Conservation (phyloP, 2,113 vertebrate species). For the Pontoporia blainvillei region DNA sequence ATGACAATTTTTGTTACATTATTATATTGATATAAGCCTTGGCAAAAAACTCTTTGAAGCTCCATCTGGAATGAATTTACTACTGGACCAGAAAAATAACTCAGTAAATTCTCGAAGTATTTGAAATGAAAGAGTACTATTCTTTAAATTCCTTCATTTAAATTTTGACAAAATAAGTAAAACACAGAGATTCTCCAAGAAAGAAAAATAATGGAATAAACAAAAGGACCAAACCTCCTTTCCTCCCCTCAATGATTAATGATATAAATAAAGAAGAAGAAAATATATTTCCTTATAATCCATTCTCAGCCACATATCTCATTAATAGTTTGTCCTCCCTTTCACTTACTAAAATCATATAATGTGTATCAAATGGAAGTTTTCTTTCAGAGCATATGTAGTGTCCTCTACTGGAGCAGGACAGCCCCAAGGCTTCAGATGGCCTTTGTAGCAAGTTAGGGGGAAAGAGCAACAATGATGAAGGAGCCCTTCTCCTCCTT, state of each 20-base stretch:
- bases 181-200: not conserved
- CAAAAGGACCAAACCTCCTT: not conserved
- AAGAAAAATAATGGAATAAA: conserved; percentile 11
- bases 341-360: not conserved
- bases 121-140: not conserved
- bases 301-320: not conserved
- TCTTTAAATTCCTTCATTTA: not conserved
- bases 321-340: not conserved
- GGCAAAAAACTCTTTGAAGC: not conserved
- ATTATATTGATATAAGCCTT: not conserved
- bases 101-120: not conserved
- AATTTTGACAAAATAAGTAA: conserved; percentile 21
- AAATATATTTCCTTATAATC: not conserved
- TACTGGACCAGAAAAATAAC: not conserved
- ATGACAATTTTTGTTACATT: not conserved
- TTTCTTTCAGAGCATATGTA: not conserved
- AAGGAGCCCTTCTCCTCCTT: not conserved
- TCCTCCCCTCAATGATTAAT: not conserved
- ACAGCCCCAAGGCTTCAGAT: not conserved
- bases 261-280: not conserved
- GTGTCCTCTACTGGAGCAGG: not conserved
- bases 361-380: not conserved
- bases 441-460: not conserved
- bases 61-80: not conserved
- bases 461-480: not conserved